Conservation (phyloP, 2,113 vertebrate species). For the Dasypus novemcinctus region DNA sequence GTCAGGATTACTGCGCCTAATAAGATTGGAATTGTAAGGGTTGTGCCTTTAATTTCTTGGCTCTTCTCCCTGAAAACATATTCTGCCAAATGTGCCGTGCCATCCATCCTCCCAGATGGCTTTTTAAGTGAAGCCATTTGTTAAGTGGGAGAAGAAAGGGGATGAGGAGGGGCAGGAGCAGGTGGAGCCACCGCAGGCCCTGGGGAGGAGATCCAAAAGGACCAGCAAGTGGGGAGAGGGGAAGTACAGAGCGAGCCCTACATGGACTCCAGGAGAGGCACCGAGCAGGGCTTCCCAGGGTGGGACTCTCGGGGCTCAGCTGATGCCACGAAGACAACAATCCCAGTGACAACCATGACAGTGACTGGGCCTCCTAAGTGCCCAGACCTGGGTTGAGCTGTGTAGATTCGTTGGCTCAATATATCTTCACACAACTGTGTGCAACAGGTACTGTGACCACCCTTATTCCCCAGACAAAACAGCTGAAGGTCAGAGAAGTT, state of each 20-base stretch:
- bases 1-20: constrained; percentile 15
- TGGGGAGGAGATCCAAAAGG: neutral
- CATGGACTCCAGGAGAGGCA: neutral
- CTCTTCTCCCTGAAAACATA: constrained; percentile 19
- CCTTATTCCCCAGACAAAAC: too few species aligned
- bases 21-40: neutral
- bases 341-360: too few species aligned
- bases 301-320: neutral
- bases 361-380: neutral
- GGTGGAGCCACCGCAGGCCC: neutral
- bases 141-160: constrained; percentile 15
- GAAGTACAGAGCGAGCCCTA: neutral
- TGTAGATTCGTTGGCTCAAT: neutral
- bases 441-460: accelerated
- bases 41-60: constrained; percentile 54
- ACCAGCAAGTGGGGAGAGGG: neutral
- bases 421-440: neutral
- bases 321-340: accelerated
- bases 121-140: constrained; percentile 65
- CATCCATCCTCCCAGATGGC: constrained; percentile 72
- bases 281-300: neutral
- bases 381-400: too few species aligned
- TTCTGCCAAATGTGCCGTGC: constrained; percentile 28
- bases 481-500: neutral
- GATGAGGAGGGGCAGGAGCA: neutral